These are phyloP conservation scores for Dipodomys ordii DNA, from an alignment of 2,113 vertebrate genomes.

Conservation along the genomic window DNA sequence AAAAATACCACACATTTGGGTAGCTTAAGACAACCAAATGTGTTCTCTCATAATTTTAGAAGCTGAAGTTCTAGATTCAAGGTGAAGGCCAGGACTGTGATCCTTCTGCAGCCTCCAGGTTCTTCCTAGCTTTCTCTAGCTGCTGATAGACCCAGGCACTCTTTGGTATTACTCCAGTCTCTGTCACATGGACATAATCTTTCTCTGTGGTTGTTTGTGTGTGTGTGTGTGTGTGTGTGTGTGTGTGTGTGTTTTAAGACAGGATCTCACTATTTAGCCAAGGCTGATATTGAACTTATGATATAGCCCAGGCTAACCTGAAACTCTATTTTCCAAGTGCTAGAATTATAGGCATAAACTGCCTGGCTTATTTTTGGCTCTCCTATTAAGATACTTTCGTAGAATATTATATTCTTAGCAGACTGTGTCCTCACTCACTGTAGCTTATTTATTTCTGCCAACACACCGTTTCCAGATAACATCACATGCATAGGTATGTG, in stretches of 20 bases:
- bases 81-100: background rate
- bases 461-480: background rate
- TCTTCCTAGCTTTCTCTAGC: background rate
- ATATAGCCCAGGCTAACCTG: background rate
- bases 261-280: too few relatives aligned
- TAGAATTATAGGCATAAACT: background rate
- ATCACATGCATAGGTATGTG: background rate
- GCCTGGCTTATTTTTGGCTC: background rate
- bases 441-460: conserved; percentile 17
- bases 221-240: too few relatives aligned
- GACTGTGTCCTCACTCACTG: background rate
- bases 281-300: background rate
- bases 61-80: background rate
- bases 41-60: background rate
- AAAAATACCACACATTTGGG: background rate
- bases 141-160: background rate
- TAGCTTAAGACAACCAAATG: background rate
- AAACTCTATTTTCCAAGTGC: background rate
- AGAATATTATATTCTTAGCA: background rate
- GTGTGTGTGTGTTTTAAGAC: too few relatives aligned
- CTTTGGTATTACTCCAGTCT: background rate
- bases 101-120: background rate
- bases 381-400: too few relatives aligned
- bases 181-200: background rate
- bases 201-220: background rate